Evolutionary conservation across 2,797 vertebrate species (phyloP), one percentile per base, ranked within the genome.

Genomic region (Pygocentrus nattereri): DNA sequence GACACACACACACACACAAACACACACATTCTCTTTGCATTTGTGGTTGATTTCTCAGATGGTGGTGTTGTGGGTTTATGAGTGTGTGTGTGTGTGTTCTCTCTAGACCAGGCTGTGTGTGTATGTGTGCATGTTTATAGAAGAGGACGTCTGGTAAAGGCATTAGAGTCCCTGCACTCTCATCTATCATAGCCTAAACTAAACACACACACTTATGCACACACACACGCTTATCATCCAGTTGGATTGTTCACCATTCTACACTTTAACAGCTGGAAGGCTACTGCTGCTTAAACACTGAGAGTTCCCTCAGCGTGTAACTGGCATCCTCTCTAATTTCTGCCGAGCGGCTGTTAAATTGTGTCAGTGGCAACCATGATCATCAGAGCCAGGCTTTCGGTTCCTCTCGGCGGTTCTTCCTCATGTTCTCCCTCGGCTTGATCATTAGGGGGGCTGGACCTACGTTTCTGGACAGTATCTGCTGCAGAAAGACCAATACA

Each of bases 81-180:
- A 73, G 59, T 56, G 38, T 38, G 49, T 64, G 41, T 76, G 23
- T 65, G 13, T 21, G 21, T 25, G 23, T 54, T 68, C 0, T 56
- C 30, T 12, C 12, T 65, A 11, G 18, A 70, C 67, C 50, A 68
- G 64, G 27, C 58, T 69, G 50, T 81, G 31, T 68, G 41, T 80
- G 62, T 74, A 16, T 68, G 25, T 41, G 31, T 30, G 72, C 54
- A 27, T 76, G 76, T 31, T 87, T 90, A 82, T 49, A 82, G 79
- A 79, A 85, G 71, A 83, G 76, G 68, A 31, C 78, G 49, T 88
- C 85, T 91, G 76, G 72, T 73, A 77, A 67, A 79, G 27, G 61
- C 50, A 70, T 83, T 81, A 72, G 19, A 49, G 38, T 81, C 72
- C 64, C 72, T 50, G 52, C 41, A 71, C 49, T 71, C n/a, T 54